Evolutionary conservation across 2,797 vertebrate genomes (phyloP).

Genomic region (Distichodus sexfasciatus): DNA sequence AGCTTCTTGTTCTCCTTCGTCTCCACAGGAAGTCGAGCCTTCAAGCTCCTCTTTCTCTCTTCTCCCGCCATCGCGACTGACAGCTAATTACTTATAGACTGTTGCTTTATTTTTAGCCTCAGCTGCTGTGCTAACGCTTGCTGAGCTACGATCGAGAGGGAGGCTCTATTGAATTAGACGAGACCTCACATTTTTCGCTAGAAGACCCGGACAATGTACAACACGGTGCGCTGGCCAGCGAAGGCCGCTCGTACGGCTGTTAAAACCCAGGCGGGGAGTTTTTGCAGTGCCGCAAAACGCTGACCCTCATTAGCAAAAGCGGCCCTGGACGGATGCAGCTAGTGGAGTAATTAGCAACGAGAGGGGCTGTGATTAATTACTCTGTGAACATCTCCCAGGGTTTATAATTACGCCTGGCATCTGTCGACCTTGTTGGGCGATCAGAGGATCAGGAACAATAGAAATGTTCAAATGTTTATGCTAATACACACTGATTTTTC

Average conservation of each 20-base stretch:
- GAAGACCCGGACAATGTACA: not conserved
- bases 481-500: not conserved
- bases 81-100: slow-evolving; percentile 4
- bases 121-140: not conserved
- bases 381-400: slow-evolving; percentile 46
- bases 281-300: slow-evolving; percentile 45
- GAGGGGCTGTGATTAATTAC: slow-evolving; percentile 59
- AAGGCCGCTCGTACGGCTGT: slow-evolving; percentile 43
- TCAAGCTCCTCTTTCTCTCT: not conserved
- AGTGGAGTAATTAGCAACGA: slow-evolving; percentile 62
- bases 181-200: slow-evolving; percentile 7
- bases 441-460: slow-evolving; percentile 26
- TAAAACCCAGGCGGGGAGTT: slow-evolving; percentile 43
- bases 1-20: no score
- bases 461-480: not conserved
- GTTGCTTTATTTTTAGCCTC: slow-evolving; percentile 1
- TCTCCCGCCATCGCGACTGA: not conserved
- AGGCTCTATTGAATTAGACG: slow-evolving; percentile 12
- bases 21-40: not conserved
- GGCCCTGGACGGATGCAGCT: slow-evolving; percentile 50
- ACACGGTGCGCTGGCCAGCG: not conserved
- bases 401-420: slow-evolving; percentile 54
- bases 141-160: slow-evolving; percentile 7
- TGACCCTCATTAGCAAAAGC: slow-evolving; percentile 65
- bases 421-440: slow-evolving; percentile 53